Evolutionary conservation across 2,797 vertebrate genomes (phyloP), one percentile per base, ranked within the genome.

Genomic region (Lagocephalus sceleratus): DNA sequence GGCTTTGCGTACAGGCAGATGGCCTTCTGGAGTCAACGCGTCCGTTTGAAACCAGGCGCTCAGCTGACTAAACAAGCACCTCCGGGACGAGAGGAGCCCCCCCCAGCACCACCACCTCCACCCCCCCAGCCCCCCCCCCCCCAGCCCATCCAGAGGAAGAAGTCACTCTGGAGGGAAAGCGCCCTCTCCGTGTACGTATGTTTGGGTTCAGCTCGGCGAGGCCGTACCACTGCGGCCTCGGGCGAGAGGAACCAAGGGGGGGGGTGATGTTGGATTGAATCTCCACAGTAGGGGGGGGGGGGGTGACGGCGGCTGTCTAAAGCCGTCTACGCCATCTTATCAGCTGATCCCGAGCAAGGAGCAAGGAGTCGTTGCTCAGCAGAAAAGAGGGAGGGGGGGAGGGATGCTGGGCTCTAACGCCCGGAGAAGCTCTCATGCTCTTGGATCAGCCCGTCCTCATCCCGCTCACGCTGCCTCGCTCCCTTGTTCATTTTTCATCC

Each of bases 291-390:
- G n/a, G n/a, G n/a, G n/a, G n/a, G n/a, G n/a, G 55, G 49, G 26
- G 55, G 61, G 85, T 69, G 71, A 65, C 61, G 20, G 69, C 57
- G 55, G 47, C 62, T n/a, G n/a, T n/a, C n/a, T n/a, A n/a, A n/a
- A n/a, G n/a, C n/a, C n/a, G n/a, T n/a, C n/a, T n/a, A n/a, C 40
- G 75, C 83, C 73, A 74, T 85, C 81, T 85, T 85, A 86, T 89
- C 90, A 89, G 86, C 87, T 89, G 85, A 85, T 85, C 66, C 74
- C 8, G 74, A 81, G 77, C 79, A 73, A 85, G 86, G 76, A 81
- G 58, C 90, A 81, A 60, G 82, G 81, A 90, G 89, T 69, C 68
- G 82, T 86, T 79, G 83, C 85, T 87, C 80, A 88, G 84, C 85
- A 86, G 85, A 90, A 92, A 86, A 77, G 11, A 26, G 9, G 7